Evolutionary conservation across 2,888 invertebrate genomes (phyloP).

Genomic region (Bhutanitis thaidina): DNA sequence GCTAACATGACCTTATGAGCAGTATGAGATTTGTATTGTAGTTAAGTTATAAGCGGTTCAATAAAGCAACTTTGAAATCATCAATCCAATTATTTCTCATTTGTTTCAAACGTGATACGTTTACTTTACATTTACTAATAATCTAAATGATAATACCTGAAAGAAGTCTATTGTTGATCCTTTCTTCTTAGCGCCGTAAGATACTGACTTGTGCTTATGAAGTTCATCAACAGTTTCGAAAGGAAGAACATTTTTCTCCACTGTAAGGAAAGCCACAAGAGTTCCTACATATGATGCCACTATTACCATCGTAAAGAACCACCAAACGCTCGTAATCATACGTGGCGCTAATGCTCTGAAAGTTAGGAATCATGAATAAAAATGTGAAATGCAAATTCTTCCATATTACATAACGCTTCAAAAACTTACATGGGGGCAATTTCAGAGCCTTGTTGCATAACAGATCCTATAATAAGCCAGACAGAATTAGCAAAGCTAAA

Average conservation of each 20-base stretch:
- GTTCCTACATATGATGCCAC: conserved; percentile 94
- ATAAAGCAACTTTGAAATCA: too few species aligned
- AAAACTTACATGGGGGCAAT: conserved; percentile 87
- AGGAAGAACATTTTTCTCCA: conserved; percentile 84
- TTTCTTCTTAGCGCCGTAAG: conserved; percentile 89
- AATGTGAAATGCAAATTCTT: too few species aligned
- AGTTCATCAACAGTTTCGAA: conserved; percentile 91
- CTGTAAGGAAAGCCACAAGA: conserved; percentile 92
- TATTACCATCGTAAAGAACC: conserved; percentile 94
- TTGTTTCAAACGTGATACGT: too few species aligned
- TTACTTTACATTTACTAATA: not conserved
- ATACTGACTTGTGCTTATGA: conserved; percentile 87
- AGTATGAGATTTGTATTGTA: too few species aligned
- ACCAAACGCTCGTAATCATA: conserved; percentile 92
- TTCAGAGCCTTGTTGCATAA: conserved; percentile 94
- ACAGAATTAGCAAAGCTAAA: conserved; percentile 91
- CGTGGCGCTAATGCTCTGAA: conserved; percentile 91
- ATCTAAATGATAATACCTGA: conserved; percentile 73
- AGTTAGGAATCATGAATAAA: conserved; percentile 17
- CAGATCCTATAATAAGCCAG: conserved; percentile 93
- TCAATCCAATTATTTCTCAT: too few species aligned
- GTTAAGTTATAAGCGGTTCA: too few species aligned
- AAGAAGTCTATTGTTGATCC: conserved; percentile 95
- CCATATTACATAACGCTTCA: too few species aligned
- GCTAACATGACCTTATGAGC: too few species aligned